phyloP scores from a whole-genome alignment of 92 coral and sea anemone species.

The Actinostola sp. region DNA sequence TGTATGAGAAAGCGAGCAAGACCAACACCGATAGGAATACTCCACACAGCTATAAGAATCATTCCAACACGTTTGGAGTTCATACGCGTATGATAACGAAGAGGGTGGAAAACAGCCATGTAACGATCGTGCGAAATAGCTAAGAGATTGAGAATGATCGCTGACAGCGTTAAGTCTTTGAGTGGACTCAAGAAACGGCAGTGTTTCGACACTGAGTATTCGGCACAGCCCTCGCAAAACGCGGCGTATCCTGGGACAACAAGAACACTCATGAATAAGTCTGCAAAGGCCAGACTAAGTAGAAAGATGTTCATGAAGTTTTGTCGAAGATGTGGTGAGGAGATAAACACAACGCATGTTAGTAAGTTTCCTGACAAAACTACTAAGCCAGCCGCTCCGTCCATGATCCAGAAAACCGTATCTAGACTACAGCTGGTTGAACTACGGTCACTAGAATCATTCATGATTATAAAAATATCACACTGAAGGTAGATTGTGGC shows the following conservation, averaged over 20 bases:
- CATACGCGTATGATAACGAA: slow-evolving; percentile 63
- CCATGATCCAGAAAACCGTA: slow-evolving; percentile 38
- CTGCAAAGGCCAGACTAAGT: slow-evolving; percentile 61
- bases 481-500: no score
- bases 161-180: slow-evolving; percentile 49
- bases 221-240: slow-evolving; percentile 59
- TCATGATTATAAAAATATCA: no score
- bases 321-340: slow-evolving; percentile 51
- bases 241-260: slow-evolving; percentile 65
- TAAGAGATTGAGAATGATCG: slow-evolving; percentile 56
- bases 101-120: slow-evolving; percentile 68
- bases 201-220: slow-evolving; percentile 27
- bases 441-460: no score
- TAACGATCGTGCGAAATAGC: slow-evolving; percentile 72
- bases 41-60: slow-evolving; percentile 57
- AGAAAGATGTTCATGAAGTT: slow-evolving; percentile 68
- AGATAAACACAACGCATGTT: slow-evolving; percentile 56
- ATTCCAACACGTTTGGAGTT: slow-evolving; percentile 42
- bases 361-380: slow-evolving; percentile 60
- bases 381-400: slow-evolving; percentile 32
- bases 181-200: slow-evolving; percentile 59
- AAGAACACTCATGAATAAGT: slow-evolving; percentile 43
- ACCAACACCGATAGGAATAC: slow-evolving; percentile 41
- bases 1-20: slow-evolving; percentile 18
- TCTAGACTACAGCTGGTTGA: slow-evolving; percentile 28